Evolutionary conservation across 2,888 invertebrate species (phyloP).

Genomic region (Drosophila pullipes): DNA sequence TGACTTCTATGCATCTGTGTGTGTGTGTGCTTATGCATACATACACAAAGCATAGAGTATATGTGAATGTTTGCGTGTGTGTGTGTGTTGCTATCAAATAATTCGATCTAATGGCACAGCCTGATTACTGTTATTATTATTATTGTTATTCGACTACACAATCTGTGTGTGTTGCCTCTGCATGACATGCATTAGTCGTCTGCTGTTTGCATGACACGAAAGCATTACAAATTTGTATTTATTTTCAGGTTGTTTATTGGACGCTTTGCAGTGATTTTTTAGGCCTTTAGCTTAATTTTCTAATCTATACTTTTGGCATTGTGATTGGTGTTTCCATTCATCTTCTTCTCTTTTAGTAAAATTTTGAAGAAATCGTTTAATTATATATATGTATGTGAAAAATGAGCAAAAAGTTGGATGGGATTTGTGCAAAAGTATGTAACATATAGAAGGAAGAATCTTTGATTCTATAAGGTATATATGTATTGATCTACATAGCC

Average conservation of each 20-base stretch:
- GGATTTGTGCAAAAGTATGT: background rate
- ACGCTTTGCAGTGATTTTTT: background rate
- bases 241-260: background rate
- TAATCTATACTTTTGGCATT: background rate
- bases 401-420: background rate
- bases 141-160: background rate
- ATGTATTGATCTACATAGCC: background rate
- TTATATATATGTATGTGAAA: background rate
- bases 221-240: slow-evolving; percentile 5
- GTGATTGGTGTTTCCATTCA: background rate
- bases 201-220: background rate
- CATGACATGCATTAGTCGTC: background rate
- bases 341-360: background rate
- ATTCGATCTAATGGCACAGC: slow-evolving; percentile 1
- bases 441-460: background rate
- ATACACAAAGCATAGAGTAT: background rate
- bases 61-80: background rate
- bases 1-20: background rate
- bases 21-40: slow-evolving; percentile 22
- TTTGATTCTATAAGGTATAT: background rate
- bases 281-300: background rate
- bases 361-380: background rate
- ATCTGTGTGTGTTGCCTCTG: background rate
- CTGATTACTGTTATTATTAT: background rate
- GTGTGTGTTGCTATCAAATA: slow-evolving; percentile 6